Evolutionary conservation across 2,888 invertebrate species (phyloP).

Genomic region (Himalopsyche japonica): DNA sequence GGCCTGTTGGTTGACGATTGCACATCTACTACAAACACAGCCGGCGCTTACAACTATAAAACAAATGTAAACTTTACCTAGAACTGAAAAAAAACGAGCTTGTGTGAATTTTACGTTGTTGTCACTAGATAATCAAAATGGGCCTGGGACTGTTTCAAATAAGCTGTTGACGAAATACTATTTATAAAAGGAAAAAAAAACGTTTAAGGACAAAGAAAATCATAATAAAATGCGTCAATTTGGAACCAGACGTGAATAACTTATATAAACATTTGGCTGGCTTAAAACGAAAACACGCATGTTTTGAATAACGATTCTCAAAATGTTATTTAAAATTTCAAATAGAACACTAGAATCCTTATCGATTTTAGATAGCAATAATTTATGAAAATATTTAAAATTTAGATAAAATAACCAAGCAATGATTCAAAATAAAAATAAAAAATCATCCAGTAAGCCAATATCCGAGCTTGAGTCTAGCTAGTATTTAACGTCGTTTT

Average conservation of each 20-base stretch:
- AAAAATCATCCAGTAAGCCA: too few relatives aligned
- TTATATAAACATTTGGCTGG: not conserved
- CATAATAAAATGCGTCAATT: not conserved
- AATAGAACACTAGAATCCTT: too few relatives aligned
- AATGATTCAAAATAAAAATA: too few relatives aligned
- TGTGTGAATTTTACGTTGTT: not conserved
- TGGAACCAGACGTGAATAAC: slow-evolving; percentile 5
- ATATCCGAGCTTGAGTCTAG: too few relatives aligned
- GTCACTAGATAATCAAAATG: not conserved
- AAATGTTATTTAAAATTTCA: not conserved
- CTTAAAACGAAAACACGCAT: not conserved
- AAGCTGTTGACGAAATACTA: not conserved
- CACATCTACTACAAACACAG: not conserved
- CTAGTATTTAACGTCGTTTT: too few relatives aligned
- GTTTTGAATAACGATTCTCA: not conserved
- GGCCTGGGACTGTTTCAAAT: not conserved
- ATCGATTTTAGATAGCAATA: too few relatives aligned
- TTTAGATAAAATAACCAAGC: too few relatives aligned
- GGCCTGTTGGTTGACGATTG: too few relatives aligned
- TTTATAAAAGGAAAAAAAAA: not conserved
- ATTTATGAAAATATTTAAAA: too few relatives aligned
- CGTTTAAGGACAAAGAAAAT: not conserved
- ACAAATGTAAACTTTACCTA: not conserved
- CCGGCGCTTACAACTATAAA: not conserved
- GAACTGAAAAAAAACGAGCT: not conserved